Percentiles rank a stretch among this genome's conserved stretches.
These are phyloP conservation scores for Eueides isabella DNA, from an alignment of 1,140 invertebrate species.

Conservation along the genomic window DNA sequence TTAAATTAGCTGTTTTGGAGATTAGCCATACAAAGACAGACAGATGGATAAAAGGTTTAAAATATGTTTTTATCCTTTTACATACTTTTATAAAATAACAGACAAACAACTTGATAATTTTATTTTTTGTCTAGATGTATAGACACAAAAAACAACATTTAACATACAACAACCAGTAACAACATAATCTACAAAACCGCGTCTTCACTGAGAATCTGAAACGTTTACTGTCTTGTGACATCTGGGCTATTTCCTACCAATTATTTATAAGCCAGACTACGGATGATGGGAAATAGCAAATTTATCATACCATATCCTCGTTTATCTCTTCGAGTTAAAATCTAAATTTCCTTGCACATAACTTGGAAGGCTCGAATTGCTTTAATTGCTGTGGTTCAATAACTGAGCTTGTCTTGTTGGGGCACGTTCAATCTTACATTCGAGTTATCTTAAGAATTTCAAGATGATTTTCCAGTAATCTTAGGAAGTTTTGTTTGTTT, in stretches of 20 bases:
- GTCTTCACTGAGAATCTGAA: slow-evolving; percentile 13
- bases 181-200: background rate
- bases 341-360: slow-evolving; percentile 10
- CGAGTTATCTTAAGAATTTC: slow-evolving; percentile 10
- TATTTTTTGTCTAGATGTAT: too few relatives aligned
- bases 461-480: background rate
- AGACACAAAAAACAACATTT: too few relatives aligned
- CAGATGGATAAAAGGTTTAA: too few relatives aligned
- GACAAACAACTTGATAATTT: too few relatives aligned
- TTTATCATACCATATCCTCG: slow-evolving; percentile 5
- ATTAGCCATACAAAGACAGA: too few relatives aligned
- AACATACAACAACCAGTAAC: too few relatives aligned
- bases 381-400: slow-evolving; percentile 14
- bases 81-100: too few relatives aligned
- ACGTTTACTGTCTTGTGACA: slow-evolving; percentile 23
- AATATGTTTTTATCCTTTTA: too few relatives aligned
- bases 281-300: slow-evolving; percentile 12
- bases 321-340: background rate
- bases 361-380: background rate
- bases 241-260: slow-evolving; percentile 23
- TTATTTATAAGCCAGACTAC: slow-evolving; percentile 11
- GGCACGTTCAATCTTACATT: slow-evolving; percentile 7
- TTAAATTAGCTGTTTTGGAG: too few relatives aligned
- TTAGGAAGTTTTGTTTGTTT: background rate
- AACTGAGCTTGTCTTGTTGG: slow-evolving; percentile 7